These are phyloP conservation scores for Cryptus armator DNA, from an alignment of 2,888 invertebrate species.

Conservation along the genomic window DNA sequence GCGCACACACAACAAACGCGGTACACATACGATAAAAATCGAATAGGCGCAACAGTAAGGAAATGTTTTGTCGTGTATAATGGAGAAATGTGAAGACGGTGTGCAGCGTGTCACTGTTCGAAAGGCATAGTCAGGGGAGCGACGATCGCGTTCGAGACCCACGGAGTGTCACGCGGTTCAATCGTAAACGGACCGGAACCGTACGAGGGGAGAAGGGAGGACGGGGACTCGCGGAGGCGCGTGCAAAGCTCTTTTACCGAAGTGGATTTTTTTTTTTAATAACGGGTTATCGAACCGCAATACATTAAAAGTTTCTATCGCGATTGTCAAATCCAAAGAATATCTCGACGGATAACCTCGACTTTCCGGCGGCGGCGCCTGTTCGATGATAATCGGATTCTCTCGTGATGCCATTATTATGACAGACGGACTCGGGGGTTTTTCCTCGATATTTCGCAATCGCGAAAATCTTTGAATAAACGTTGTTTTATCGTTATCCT, in stretches of 20 bases:
- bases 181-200: constrained; percentile 68
- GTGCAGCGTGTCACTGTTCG: constrained; percentile 38
- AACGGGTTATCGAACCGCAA: constrained; percentile 67
- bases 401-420: not conserved
- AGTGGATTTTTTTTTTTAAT: constrained; percentile 55
- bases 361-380: constrained; percentile 9
- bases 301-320: constrained; percentile 17
- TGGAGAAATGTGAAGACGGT: constrained; percentile 6
- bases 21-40: not conserved
- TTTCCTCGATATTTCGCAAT: constrained; percentile 23
- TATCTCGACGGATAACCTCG: not conserved
- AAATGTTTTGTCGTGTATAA: not conserved
- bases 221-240: constrained; percentile 24
- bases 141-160: constrained; percentile 36
- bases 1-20: not conserved
- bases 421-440: not conserved
- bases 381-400: not conserved
- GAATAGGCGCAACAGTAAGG: constrained; percentile 21
- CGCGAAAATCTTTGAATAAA: not conserved
- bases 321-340: not conserved
- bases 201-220: constrained; percentile 19
- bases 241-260: constrained; percentile 47
- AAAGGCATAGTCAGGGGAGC: constrained; percentile 8
- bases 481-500: not conserved
- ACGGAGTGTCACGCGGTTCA: constrained; percentile 61